Evolutionary conservation across 2,797 vertebrate species (phyloP), one percentile per base, ranked within the genome.

Genomic region (Remorina albescens): DNA sequence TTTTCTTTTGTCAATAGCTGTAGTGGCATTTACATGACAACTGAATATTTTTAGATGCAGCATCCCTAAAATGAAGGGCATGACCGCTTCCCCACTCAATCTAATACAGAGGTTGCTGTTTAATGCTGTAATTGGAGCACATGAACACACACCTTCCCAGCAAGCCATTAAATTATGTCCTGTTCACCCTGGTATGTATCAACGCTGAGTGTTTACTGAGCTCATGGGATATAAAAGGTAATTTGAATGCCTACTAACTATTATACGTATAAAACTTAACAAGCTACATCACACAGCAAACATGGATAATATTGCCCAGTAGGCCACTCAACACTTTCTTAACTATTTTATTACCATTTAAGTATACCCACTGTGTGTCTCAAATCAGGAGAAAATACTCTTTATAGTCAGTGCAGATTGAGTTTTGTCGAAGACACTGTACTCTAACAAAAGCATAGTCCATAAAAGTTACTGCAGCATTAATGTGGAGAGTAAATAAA

Each of bases 401-500:
- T n/a, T 62, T 71, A 25, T 47, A 16, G 18, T 37, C 25, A 25
- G 34, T 41, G 41, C n/a, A 63, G 21, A 50, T 9, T 36, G 25
- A 36, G 21, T 50, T 60, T 66, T 39, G 32, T 71, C 71, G 44
- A 46, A 47, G 68, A 54, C 36, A 3, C 51, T 34, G 61, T 19
- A 36, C 42, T 56, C 30, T 67, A 83, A 81, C 84, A 85, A 85
- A 83, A 25, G 32, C 65, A 58, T 37, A 54, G 55, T 54, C 70
- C 71, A 70, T 85, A 85, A 86, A 91, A 89, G 73, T 80, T 88
- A 75, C 82, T 66, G 54, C 81, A 74, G 82, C 74, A 72, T 86
- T 86, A 78, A 89, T 73, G 86, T 79, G 62, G 78, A 71, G 83
- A 76, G 85, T 87, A 92, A 94, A 93, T 93, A 93, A 92, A 95